Conservation (phyloP, 64 coral and sea anemone genomes). For the Pachyseris speciosa region DNA sequence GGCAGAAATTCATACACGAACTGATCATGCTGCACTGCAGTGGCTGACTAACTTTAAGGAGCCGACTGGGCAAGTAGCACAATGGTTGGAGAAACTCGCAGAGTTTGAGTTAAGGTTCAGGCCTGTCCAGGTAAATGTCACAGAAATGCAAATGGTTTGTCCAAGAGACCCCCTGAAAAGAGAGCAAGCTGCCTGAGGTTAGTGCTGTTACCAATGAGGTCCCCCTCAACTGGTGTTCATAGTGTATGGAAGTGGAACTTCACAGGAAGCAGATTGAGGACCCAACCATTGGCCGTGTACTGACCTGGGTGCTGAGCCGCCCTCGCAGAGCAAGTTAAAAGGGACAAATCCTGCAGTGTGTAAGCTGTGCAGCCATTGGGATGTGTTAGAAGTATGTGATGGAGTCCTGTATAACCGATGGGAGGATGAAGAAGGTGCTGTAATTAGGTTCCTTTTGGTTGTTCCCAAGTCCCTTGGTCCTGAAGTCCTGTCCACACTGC, state of each 20-base stretch:
- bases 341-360: background rate
- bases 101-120: no score
- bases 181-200: no score
- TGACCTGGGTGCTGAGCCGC: background rate
- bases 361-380: conserved; percentile 6
- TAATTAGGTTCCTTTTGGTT: background rate
- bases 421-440: background rate
- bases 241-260: no score
- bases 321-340: background rate
- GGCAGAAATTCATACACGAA: conserved; percentile 26
- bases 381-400: background rate
- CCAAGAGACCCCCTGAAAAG: no score
- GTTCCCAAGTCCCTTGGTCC: conserved; percentile 12
- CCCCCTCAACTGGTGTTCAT: no score
- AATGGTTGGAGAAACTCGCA: no score
- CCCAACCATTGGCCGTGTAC: background rate
- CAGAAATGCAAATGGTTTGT: no score
- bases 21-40: conserved; percentile 54
- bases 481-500: conserved; percentile 8
- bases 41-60: no score
- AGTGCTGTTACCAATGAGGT: no score
- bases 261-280: conserved; percentile 32
- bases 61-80: no score
- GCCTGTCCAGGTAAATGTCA: no score
- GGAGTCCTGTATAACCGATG: conserved; percentile 33